phyloP scores from a whole-genome alignment of 2,797 vertebrate species.

The Parauchenoglanis ngamensis region DNA sequence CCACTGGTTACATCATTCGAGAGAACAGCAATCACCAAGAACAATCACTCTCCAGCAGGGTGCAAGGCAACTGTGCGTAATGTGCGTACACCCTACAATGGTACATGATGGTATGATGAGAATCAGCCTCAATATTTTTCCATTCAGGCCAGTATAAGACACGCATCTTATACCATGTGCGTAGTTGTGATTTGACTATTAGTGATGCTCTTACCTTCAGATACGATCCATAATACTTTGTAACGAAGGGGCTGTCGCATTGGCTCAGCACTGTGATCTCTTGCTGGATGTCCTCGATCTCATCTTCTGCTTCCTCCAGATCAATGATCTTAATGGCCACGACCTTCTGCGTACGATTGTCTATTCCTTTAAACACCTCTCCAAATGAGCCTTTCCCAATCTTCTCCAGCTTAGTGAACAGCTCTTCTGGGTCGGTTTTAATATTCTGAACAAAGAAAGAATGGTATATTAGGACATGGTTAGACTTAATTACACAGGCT shows the following conservation, averaged over 20 bases:
- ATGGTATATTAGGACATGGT: neutral
- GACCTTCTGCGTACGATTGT: slow-evolving; percentile 94
- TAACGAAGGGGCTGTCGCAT: slow-evolving; percentile 97
- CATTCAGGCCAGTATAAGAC: neutral
- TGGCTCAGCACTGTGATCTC: slow-evolving; percentile 98
- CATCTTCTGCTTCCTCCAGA: slow-evolving; percentile 97
- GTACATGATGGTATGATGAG: neutral
- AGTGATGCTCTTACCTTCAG: slow-evolving; percentile 85
- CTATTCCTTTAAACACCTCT: slow-evolving; percentile 98
- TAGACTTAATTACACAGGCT: neutral
- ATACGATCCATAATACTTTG: slow-evolving; percentile 97
- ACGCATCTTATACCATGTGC: neutral
- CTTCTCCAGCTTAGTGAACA: slow-evolving; percentile 93
- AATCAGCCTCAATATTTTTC: neutral
- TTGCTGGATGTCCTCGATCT: slow-evolving; percentile 98
- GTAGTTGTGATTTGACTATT: neutral
- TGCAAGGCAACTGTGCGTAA: too few species aligned
- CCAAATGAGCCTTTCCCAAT: slow-evolving; percentile 98
- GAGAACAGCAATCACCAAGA: neutral
- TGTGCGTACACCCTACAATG: neutral
- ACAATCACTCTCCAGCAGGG: neutral
- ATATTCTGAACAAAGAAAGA: slow-evolving; percentile 75
- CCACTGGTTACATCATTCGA: neutral
- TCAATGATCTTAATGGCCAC: slow-evolving; percentile 99
- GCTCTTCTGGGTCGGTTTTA: slow-evolving; percentile 90